phyloP scores from a whole-genome alignment of 2,113 vertebrate species.

The Gobius niger region DNA sequence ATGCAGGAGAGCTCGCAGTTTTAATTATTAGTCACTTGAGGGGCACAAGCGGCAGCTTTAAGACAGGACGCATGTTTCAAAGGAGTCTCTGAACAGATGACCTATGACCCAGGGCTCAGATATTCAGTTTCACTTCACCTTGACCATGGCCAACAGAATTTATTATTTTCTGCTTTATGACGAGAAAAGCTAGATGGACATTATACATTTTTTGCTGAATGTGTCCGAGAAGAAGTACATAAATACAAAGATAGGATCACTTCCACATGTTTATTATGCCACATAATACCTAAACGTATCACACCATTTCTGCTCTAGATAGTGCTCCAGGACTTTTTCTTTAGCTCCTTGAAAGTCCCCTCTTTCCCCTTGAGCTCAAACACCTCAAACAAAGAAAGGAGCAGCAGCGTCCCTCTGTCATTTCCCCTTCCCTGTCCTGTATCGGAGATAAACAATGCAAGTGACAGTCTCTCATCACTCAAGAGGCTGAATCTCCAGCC shows the following conservation, averaged over 20 bases:
- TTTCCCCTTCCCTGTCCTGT: constrained; percentile 55
- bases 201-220: no score
- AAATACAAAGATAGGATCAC: no score
- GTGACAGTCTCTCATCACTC: constrained; percentile 89
- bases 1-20: background rate
- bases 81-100: constrained; percentile 2
- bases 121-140: background rate
- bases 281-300: no score
- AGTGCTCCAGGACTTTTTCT: background rate
- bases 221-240: no score
- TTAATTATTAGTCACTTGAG: constrained; percentile 5
- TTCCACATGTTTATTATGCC: no score
- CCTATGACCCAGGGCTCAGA: background rate
- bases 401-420: constrained; percentile 40
- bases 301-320: background rate
- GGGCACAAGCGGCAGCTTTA: background rate
- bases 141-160: background rate
- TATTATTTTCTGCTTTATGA: background rate
- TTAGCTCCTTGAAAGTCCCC: constrained; percentile 14
- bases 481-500: constrained; percentile 83
- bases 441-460: constrained; percentile 89
- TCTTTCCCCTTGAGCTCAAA: constrained; percentile 44
- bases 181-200: no score
- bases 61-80: background rate
- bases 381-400: constrained; percentile 53